These are phyloP conservation scores for Eupsilia transversa DNA, from an alignment of 2,888 invertebrate genomes.

Conservation along the genomic window DNA sequence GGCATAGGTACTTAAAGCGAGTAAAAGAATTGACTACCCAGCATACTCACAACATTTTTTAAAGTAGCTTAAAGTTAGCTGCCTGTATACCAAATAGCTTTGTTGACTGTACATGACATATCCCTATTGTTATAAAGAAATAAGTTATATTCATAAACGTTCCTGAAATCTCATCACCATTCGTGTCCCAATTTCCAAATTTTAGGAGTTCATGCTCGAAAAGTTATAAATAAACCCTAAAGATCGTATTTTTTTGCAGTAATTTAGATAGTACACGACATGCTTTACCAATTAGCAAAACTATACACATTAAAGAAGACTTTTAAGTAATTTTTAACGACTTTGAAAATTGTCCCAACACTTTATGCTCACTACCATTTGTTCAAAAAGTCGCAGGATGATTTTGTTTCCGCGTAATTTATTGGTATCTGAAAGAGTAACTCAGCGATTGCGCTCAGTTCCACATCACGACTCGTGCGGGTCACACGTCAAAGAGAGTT, in stretches of 20 bases:
- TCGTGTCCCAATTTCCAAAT: not conserved
- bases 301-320: not conserved
- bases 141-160: not conserved
- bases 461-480: not conserved
- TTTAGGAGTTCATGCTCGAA: not conserved
- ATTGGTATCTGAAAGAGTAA: not conserved
- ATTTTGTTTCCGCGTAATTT: too few species aligned
- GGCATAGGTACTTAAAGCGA: too few species aligned
- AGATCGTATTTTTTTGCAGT: not conserved
- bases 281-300: not conserved
- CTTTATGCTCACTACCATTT: conserved; percentile 3
- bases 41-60: too few species aligned
- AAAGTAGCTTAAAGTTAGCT: too few species aligned
- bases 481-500: too few species aligned
- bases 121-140: not conserved
- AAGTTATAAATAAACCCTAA: not conserved
- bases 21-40: too few species aligned
- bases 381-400: not conserved
- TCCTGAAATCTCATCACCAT: conserved; percentile 3
- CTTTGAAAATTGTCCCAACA: conserved; percentile 5
- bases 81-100: too few species aligned
- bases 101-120: too few species aligned
- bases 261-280: not conserved
- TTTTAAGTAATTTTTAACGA: not conserved
- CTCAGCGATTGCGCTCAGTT: not conserved